Base-by-base conservation (phyloP, 2,113 vertebrate genomes). In the Silurus glanis region DNA sequence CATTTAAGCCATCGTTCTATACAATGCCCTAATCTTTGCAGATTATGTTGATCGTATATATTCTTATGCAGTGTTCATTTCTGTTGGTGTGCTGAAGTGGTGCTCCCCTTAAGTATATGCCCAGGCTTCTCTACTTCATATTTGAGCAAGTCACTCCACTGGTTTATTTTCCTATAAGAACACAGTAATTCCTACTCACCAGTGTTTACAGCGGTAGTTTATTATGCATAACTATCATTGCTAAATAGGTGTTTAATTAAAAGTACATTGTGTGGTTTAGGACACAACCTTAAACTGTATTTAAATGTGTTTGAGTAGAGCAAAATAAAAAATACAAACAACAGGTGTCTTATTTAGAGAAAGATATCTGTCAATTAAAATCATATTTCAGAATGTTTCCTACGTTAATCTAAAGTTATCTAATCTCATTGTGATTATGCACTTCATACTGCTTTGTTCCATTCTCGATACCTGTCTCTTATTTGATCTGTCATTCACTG, bases 401-500 rank as follows among this genome's bases (percentile, higher is more conserved):
- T 80, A 13, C 49, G n/a, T 53, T 53, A 14, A 2, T 53, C 49
- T 51, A 55, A 56, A 78, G 23, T 25, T 7, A 0, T 78, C 12
- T 55, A 55, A 56, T 37, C 10, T 45, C 16, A 4, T 7, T 80
- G 55, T 59, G 53, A 47, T 75, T 51, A 51, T 12, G 51, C 55
- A 21, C 78, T 45, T 37, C 25, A 10, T 59, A 10, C 75, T 79
- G 25, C 76, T 80, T 80, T 80, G 78, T 80, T 80, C 78, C 45
- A 80, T 80, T 45, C 78, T 45, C 59, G 59, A 59, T 80, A 80
- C 78, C 78, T 59, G 55, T 6, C 55, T 59, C 25, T 58, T 80
- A 80, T 80, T 80, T 80, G 78, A 80, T 80, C 55, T 80, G 78
- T 80, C 78, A 80, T 25, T 80, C 56, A 80, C 6, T 21, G 55